Base-by-base conservation (phyloP, 2,888 invertebrate species). In the Leptothorax acervorum region DNA sequence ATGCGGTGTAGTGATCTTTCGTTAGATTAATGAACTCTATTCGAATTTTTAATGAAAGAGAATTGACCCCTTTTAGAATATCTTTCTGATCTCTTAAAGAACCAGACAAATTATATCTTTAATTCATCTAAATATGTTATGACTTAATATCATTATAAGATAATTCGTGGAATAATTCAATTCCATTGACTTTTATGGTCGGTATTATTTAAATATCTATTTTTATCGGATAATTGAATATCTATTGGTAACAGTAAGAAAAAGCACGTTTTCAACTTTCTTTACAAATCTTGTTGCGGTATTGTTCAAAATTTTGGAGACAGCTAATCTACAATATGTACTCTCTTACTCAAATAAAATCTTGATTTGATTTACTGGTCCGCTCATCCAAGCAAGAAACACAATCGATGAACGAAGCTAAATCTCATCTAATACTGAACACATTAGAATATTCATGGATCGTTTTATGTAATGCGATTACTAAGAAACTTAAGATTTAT, bases 381-480 rank as follows among this genome's bases (percentile, higher is more conserved):
- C 45, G 5, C 45, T 76, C 5, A 11, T 66, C 23, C 18, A 68
- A 62, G 45, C 18, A 45, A 12, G 15, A 51, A 9, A 39, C 9
- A 18, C 51, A 65, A 76, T 76, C 35, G 23, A 51, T 65, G 23
- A 51, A 68, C 39, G 3, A 23, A 75, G 15, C 23, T n/a, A 63
- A 51, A 15, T 48, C 23, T 51, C 5, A 51, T 66, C 18, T 51
- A 51, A 39, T 39, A 48, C 15, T 35, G 15, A 65, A 23, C 5
- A 39, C 51, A 51, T 66, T 76, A 51, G 23, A 76, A 76, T 76
- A 66, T 63, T 63, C 42, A 60, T 60, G 28, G 31, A 60, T 60
- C n/a, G 42, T 45, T 42, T 74, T 31, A 18, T 42, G 18, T 55
- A 57, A 57, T 57, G 18, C 11, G 39, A 57, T 57, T 39, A 57